Evolutionary conservation across 2,113 vertebrate species (phyloP).

Genomic region (Crypturellus undulatus): DNA sequence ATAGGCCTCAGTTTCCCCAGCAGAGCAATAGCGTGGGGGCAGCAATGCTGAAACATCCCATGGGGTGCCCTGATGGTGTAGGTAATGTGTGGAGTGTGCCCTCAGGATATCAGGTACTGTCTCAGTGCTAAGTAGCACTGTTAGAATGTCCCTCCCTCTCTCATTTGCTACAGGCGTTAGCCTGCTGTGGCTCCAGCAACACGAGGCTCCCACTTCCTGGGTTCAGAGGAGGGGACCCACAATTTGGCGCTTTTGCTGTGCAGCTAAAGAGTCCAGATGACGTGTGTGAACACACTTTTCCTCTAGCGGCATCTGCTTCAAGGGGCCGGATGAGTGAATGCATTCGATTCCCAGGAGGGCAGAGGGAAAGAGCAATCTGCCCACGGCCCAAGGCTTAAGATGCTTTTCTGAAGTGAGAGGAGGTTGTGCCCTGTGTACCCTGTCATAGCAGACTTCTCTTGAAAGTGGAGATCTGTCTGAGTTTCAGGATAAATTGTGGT

Average conservation of each 20-base stretch:
- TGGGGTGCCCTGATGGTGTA: neutral
- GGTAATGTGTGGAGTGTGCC: neutral
- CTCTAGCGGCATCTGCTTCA: neutral
- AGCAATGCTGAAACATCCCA: neutral
- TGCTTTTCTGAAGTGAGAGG: neutral
- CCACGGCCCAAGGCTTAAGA: neutral
- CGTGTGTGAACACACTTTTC: accelerated
- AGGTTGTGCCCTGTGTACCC: neutral
- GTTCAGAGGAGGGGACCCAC: neutral
- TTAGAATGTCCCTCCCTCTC: neutral
- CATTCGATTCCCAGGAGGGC: neutral
- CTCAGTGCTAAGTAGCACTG: neutral
- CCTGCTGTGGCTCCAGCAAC: neutral
- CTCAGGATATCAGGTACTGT: neutral
- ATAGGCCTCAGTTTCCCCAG: constrained; percentile 46
- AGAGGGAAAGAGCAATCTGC: neutral
- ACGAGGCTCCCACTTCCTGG: neutral
- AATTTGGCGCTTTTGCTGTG: accelerated
- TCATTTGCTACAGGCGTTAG: neutral
- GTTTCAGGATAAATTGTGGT: neutral
- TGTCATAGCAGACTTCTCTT: neutral
- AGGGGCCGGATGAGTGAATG: neutral
- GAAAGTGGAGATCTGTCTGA: neutral
- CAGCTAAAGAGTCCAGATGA: neutral
- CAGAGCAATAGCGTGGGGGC: neutral